Percentiles rank a stretch among this genome's conserved stretches.
Conservation (phyloP, 1,140 invertebrate species). For the Doryteuthis pealeii region DNA sequence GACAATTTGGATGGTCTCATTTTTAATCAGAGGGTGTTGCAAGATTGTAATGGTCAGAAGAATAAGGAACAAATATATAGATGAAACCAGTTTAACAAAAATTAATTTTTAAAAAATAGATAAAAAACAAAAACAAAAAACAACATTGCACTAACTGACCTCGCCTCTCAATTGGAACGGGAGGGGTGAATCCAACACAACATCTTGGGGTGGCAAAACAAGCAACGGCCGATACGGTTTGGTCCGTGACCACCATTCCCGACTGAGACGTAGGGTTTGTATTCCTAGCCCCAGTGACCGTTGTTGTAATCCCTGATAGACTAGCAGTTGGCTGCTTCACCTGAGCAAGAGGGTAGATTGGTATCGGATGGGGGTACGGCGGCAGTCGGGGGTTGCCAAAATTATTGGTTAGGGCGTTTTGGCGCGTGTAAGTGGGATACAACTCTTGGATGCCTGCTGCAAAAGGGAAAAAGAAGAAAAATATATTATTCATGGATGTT, state of each 20-base stretch:
- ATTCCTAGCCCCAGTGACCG: conserved; percentile 35
- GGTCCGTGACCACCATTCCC: conserved; percentile 27
- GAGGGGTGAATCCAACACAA: conserved; percentile 67
- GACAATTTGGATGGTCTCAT: no score
- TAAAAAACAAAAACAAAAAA: conserved; percentile 1
- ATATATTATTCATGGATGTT: no score
- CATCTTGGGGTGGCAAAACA: conserved; percentile 76
- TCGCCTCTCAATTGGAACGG: conserved; percentile 53
- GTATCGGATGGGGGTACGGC: conserved; percentile 82
- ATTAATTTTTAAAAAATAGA: no score
- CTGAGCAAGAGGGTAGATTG: conserved; percentile 79
- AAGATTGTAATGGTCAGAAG: no score
- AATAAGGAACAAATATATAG: no score
- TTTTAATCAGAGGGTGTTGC: no score
- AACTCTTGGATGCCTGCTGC: conserved; percentile 32
- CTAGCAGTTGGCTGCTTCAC: conserved; percentile 71
- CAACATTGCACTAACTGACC: conserved; percentile 28
- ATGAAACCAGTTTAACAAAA: no score
- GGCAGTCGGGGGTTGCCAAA: conserved; percentile 76
- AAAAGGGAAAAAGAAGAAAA: background rate
- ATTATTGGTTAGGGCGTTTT: conserved; percentile 62
- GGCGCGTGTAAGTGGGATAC: conserved; percentile 72
- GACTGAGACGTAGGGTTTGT: conserved; percentile 60
- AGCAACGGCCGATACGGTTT: conserved; percentile 71
- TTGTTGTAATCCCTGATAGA: conserved; percentile 29